A percentile compares a stretch with the other conserved stretches of the same genome.
Conservation (phyloP, 2,888 invertebrate species). For the Dinocampus coccinellae region DNA sequence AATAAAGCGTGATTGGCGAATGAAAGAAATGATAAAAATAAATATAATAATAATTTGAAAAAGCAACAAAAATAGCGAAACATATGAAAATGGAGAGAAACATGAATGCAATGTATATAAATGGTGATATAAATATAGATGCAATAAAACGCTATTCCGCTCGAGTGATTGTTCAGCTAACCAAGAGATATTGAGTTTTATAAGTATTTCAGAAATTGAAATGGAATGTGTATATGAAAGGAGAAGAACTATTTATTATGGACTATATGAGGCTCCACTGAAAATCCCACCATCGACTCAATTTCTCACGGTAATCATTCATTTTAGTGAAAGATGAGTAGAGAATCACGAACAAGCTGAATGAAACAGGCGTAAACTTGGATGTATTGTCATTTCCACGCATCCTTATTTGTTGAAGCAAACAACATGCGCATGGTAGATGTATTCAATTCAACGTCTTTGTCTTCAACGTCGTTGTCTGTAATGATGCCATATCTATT, state of each 20-base stretch:
- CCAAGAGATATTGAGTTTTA: slow-evolving; percentile 1
- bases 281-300: slow-evolving; percentile 6
- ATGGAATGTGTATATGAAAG: neutral
- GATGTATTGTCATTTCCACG: neutral
- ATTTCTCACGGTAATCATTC: neutral
- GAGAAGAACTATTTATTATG: neutral
- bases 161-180: slow-evolving; percentile 7
- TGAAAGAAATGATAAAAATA: neutral
- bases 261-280: neutral
- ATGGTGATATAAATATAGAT: slow-evolving; percentile 16
- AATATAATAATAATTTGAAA: neutral
- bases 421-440: neutral
- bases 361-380: neutral
- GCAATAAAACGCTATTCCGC: neutral
- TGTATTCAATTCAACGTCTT: neutral
- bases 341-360: neutral
- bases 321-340: neutral
- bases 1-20: neutral
- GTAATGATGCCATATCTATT: slow-evolving; percentile 5
- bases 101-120: neutral
- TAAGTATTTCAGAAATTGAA: slow-evolving; percentile 9
- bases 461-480: neutral
- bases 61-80: neutral
- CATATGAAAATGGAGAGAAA: neutral
- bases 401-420: neutral